phyloP scores from a whole-genome alignment of 2,797 vertebrate species.

The Cygnus olor region DNA sequence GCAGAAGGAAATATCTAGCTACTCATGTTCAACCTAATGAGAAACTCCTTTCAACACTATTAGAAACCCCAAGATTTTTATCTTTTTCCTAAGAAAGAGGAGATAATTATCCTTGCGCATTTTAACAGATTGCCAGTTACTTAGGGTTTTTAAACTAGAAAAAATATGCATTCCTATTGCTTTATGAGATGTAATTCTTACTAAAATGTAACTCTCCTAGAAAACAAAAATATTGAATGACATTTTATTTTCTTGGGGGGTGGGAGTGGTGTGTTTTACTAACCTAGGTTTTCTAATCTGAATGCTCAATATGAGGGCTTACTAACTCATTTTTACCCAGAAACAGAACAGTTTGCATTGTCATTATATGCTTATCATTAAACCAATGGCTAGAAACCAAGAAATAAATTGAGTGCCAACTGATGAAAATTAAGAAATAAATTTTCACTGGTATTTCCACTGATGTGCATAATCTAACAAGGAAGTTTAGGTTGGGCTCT shows the following conservation, averaged over 20 bases:
- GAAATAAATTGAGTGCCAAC: slow-evolving; percentile 40
- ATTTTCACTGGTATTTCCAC: slow-evolving; percentile 14
- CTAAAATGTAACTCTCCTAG: background rate
- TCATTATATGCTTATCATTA: slow-evolving; percentile 42
- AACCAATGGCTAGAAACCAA: background rate
- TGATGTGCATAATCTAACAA: background rate
- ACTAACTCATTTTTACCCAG: slow-evolving; percentile 17
- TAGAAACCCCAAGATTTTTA: background rate
- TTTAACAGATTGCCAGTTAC: background rate
- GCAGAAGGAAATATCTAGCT: background rate
- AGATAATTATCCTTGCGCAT: background rate
- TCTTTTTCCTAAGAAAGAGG: background rate
- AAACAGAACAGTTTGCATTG: background rate
- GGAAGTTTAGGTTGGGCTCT: background rate
- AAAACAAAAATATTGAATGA: background rate
- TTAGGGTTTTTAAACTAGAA: background rate
- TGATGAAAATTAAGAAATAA: slow-evolving; percentile 32
- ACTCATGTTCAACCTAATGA: background rate
- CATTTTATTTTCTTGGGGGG: background rate
- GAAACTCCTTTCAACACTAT: background rate
- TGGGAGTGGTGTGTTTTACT: background rate
- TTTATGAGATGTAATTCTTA: background rate
- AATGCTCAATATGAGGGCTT: background rate
- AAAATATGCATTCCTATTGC: background rate
- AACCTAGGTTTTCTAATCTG: background rate